Evolutionary conservation across 2,888 invertebrate genomes (phyloP).

Genomic region (Eupithecia centaureata): DNA sequence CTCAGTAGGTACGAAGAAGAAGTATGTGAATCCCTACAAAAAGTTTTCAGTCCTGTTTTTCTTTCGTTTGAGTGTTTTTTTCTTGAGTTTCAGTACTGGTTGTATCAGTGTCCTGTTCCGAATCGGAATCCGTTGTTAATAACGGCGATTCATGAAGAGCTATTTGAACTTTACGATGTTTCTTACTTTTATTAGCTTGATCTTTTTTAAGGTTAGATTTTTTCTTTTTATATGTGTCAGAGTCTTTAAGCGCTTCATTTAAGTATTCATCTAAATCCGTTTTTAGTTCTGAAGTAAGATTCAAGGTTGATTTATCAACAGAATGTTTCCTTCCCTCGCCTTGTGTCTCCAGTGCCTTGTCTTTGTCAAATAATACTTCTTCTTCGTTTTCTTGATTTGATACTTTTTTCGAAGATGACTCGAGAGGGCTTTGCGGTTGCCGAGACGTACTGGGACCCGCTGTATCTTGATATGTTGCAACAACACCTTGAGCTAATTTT

Average conservation of each 20-base stretch:
- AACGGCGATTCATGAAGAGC: conserved; percentile 1
- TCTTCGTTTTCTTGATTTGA: not conserved
- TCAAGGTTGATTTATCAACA: conserved; percentile 42
- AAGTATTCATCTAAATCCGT: conserved; percentile 34
- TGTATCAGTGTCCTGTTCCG: not conserved
- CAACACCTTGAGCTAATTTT: not conserved
- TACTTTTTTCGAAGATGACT: not conserved
- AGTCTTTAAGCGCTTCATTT: conserved; percentile 6
- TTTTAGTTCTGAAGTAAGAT: conserved; percentile 46
- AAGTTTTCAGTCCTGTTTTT: conserved; percentile 59
- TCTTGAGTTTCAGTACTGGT: conserved; percentile 25
- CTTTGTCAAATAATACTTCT: not conserved
- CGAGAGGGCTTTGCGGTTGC: not conserved
- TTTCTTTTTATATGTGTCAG: conserved; percentile 11
- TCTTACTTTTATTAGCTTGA: conserved; percentile 23
- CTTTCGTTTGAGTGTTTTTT: conserved; percentile 59
- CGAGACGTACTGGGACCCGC: not conserved
- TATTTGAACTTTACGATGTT: conserved; percentile 53
- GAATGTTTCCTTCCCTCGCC: not conserved
- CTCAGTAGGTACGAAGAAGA: no score
- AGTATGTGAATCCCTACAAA: not conserved
- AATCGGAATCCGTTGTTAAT: not conserved
- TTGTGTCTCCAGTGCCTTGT: not conserved
- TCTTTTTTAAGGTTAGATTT: conserved; percentile 56
- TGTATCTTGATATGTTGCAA: not conserved